These are phyloP conservation scores for Dynastes maya DNA, from an alignment of 2,888 invertebrate genomes.

Conservation along the genomic window DNA sequence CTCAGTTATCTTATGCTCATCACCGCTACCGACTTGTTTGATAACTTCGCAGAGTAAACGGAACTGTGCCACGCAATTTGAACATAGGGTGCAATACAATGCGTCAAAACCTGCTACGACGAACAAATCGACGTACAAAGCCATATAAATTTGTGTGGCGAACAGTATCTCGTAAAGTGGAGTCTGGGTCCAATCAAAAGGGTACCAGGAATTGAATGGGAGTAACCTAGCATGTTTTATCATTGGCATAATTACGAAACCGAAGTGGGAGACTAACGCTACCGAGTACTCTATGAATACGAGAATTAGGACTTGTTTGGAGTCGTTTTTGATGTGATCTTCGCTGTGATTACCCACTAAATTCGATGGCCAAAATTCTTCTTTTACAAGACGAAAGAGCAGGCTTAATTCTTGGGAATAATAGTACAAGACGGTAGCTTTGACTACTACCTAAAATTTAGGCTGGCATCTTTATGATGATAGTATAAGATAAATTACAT, in stretches of 20 bases:
- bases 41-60: constrained; percentile 51
- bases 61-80: constrained; percentile 54
- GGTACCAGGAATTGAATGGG: constrained; percentile 55
- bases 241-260: constrained; percentile 51
- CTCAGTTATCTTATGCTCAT: constrained; percentile 35
- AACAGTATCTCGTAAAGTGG: constrained; percentile 55
- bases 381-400: constrained; percentile 45
- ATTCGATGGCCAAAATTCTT: constrained; percentile 54
- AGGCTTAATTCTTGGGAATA: constrained; percentile 47
- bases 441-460: constrained; percentile 51
- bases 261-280: constrained; percentile 50
- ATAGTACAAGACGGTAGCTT: constrained; percentile 50
- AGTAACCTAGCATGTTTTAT: constrained; percentile 49
- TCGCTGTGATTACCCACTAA: constrained; percentile 46
- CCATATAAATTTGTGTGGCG: constrained; percentile 50
- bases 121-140: constrained; percentile 49
- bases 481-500: not conserved
- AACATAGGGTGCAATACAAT: constrained; percentile 53
- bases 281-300: constrained; percentile 45
- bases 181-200: constrained; percentile 51
- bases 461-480: not conserved
- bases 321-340: constrained; percentile 40
- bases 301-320: constrained; percentile 40
- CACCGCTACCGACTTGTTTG: constrained; percentile 44
- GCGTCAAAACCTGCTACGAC: constrained; percentile 54